Percentiles rank a stretch among this genome's conserved stretches.
phyloP scores from a whole-genome alignment of 1,140 invertebrate species.

The Macrobrachium rosenbergii region DNA sequence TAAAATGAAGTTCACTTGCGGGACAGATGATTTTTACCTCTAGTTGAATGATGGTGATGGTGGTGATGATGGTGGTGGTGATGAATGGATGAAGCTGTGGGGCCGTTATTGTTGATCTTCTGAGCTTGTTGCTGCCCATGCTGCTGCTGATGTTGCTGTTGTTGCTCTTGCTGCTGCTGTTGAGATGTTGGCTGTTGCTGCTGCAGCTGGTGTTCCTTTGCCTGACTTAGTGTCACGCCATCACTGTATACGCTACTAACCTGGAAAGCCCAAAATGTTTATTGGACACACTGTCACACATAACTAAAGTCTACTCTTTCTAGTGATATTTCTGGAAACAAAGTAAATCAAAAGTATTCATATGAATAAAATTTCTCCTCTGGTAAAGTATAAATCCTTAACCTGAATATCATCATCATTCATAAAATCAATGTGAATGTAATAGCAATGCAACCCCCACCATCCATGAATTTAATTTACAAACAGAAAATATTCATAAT shows the following conservation, averaged over 20 bases:
- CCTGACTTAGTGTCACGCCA: constrained; percentile 68
- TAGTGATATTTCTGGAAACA: neutral
- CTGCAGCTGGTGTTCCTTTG: constrained; percentile 67
- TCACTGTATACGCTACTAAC: constrained; percentile 53
- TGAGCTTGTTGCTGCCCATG: constrained; percentile 56
- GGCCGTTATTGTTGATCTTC: constrained; percentile 68
- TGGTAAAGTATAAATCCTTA: too few relatives aligned
- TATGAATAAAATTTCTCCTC: too few relatives aligned
- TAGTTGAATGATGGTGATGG: constrained; percentile 50
- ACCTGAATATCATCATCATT: too few relatives aligned
- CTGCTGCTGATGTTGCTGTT: constrained; percentile 48
- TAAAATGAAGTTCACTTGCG: neutral
- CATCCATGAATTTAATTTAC: too few relatives aligned
- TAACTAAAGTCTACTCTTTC: neutral
- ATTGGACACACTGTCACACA: neutral
- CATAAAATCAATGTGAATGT: too few relatives aligned
- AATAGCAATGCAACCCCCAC: too few relatives aligned
- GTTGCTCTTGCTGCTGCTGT: constrained; percentile 55
- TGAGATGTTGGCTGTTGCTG: constrained; percentile 66
- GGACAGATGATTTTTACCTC: constrained; percentile 11
- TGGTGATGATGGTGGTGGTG: constrained; percentile 60
- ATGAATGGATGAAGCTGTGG: constrained; percentile 74
- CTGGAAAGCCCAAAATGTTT: constrained; percentile 29
- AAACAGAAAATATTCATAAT: too few relatives aligned
- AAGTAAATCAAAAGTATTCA: neutral